phyloP scores from a whole-genome alignment of 2,888 invertebrate genomes.

The Mystacides longicornis region DNA sequence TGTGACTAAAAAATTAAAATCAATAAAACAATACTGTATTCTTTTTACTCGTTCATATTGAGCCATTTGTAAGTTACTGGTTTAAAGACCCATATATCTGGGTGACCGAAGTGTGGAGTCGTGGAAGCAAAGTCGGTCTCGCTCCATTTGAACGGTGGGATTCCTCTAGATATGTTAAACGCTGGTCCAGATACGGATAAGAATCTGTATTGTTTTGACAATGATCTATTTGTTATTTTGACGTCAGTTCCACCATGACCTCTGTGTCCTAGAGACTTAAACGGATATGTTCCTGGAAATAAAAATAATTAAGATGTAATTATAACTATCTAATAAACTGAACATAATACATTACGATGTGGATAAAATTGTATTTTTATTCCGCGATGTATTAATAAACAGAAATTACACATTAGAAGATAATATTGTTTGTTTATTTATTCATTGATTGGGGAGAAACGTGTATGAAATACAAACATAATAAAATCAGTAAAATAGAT shows the following conservation, averaged over 20 bases:
- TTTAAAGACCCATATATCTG: slow-evolving; percentile 58
- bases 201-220: slow-evolving; percentile 42
- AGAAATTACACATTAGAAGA: no score
- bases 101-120: slow-evolving; percentile 58
- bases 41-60: background rate
- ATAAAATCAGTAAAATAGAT: no score
- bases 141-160: slow-evolving; percentile 62
- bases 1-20: no score
- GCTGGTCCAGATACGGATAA: slow-evolving; percentile 48
- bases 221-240: slow-evolving; percentile 49
- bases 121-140: slow-evolving; percentile 48
- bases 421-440: no score
- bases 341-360: no score
- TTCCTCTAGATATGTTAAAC: slow-evolving; percentile 47
- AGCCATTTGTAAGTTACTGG: slow-evolving; percentile 48
- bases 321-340: no score
- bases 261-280: slow-evolving; percentile 59
- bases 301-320: no score
- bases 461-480: no score
- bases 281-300: slow-evolving; percentile 54
- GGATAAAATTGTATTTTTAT: no score
- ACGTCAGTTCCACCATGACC: slow-evolving; percentile 63
- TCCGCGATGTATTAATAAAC: no score
- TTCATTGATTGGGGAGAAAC: no score
- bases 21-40: background rate